phyloP scores from a whole-genome alignment of 2,888 invertebrate species.

The Cacoxenus indagator region DNA sequence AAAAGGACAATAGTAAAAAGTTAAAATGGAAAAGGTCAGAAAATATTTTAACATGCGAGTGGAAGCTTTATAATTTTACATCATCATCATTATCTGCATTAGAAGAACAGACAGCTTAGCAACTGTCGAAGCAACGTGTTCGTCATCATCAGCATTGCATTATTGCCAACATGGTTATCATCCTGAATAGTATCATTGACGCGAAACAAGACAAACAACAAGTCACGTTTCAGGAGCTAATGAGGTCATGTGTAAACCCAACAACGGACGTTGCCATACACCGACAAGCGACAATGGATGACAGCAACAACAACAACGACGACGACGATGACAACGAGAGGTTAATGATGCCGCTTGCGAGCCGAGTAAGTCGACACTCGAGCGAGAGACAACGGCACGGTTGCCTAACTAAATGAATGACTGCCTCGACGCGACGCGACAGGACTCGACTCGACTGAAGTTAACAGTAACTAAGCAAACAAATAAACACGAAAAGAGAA shows the following conservation, averaged over 20 bases:
- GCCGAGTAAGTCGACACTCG: neutral
- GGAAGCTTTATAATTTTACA: too few species aligned
- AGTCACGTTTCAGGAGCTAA: slow-evolving; percentile 67
- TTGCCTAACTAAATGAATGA: slow-evolving; percentile 31
- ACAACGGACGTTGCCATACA: slow-evolving; percentile 30
- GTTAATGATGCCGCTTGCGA: slow-evolving; percentile 2
- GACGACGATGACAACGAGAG: slow-evolving; percentile 2
- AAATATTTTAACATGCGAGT: too few species aligned
- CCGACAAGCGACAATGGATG: neutral
- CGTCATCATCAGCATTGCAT: slow-evolving; percentile 3
- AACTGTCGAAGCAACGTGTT: neutral
- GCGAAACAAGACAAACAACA: slow-evolving; percentile 64
- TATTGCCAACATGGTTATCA: neutral
- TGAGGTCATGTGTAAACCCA: slow-evolving; percentile 68
- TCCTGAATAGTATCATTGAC: slow-evolving; percentile 22
- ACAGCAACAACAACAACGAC: slow-evolving; percentile 23
- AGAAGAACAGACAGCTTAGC: too few species aligned
- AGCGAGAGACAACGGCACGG: neutral
- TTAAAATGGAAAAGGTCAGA: too few species aligned
- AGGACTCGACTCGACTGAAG: too few species aligned
- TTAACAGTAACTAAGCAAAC: slow-evolving; percentile 55
- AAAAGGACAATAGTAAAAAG: neutral
- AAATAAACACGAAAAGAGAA: slow-evolving; percentile 28
- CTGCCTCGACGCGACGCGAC: too few species aligned
- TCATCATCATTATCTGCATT: too few species aligned